Conservation (phyloP, 1,140 invertebrate genomes). For the Zaprionus nigranus region DNA sequence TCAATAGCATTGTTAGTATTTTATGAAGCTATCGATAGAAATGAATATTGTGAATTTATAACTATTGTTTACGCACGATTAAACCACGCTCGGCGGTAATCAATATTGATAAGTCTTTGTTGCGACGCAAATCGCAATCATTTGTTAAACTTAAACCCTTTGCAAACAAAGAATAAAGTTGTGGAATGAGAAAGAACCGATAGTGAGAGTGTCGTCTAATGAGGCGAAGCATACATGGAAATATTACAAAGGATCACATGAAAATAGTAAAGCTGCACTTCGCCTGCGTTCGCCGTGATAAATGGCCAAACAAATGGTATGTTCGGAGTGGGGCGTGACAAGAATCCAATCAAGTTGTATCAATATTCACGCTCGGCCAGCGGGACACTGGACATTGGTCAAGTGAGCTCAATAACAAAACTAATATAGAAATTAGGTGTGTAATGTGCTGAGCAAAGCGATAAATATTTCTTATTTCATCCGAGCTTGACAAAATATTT, state of each 20-base stretch:
- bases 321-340: conserved; percentile 62
- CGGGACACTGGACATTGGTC: background rate
- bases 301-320: conserved; percentile 51
- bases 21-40: conserved; percentile 5
- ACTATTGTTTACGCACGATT: conserved; percentile 78
- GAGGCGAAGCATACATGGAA: conserved; percentile 47
- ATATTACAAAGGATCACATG: conserved; percentile 38
- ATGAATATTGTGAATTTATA: conserved; percentile 65
- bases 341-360: conserved; percentile 77
- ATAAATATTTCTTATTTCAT: conserved; percentile 71
- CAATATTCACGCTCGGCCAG: conserved; percentile 45
- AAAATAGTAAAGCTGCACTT: conserved; percentile 52
- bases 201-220: conserved; percentile 3
- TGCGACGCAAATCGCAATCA: conserved; percentile 62
- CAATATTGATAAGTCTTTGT: conserved; percentile 32
- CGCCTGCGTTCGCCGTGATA: conserved; percentile 39
- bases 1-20: conserved; percentile 17
- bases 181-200: background rate
- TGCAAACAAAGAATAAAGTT: conserved; percentile 50
- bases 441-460: conserved; percentile 78
- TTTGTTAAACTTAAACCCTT: conserved; percentile 75
- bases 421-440: conserved; percentile 83
- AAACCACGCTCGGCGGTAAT: conserved; percentile 53
- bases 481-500: conserved; percentile 64
- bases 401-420: conserved; percentile 54